phyloP scores from a whole-genome alignment of 2,113 vertebrate genomes.

The Cyrtonyx montezumae region DNA sequence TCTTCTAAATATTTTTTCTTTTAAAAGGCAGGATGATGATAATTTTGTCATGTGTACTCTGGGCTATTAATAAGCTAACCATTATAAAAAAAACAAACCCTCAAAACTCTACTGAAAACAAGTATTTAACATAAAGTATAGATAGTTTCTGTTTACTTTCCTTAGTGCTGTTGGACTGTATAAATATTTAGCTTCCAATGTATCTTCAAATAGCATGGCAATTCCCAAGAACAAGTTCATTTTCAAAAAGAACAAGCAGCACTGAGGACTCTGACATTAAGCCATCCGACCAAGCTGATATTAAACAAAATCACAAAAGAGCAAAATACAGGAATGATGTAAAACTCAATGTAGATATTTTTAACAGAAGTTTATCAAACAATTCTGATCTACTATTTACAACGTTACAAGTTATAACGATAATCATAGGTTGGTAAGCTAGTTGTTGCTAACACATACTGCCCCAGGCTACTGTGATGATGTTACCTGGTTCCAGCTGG shows the following conservation, averaged over 20 bases:
- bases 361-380: background rate
- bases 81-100: background rate
- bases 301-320: background rate
- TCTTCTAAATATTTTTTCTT: background rate
- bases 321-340: background rate
- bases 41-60: no score
- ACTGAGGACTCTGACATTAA: background rate
- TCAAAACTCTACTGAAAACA: background rate
- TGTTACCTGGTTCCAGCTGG: background rate
- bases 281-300: background rate
- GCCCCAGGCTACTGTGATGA: background rate
- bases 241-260: background rate
- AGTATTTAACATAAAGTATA: background rate
- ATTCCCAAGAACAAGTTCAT: background rate
- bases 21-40: background rate
- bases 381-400: background rate
- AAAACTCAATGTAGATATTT: background rate
- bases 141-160: background rate
- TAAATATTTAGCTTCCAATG: background rate
- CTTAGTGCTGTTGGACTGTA: background rate
- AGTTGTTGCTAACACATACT: background rate
- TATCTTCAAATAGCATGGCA: background rate
- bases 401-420: background rate
- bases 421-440: background rate
- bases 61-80: background rate